Evolutionary conservation across 2,888 invertebrate species (phyloP).

Genomic region (Hirtodrosophila duncani): DNA sequence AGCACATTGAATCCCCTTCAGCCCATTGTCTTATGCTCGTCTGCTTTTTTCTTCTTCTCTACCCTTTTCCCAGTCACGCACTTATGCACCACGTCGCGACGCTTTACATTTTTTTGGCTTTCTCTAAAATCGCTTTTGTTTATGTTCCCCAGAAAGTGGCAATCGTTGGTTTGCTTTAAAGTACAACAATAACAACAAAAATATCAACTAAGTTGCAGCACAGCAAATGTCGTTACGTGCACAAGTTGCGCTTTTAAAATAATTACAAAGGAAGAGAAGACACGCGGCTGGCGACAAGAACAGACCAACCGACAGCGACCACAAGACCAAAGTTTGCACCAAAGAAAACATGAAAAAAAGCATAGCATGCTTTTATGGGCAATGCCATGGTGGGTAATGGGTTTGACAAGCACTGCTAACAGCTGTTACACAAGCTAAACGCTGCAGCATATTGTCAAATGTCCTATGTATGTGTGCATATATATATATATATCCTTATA

Average conservation of each 20-base stretch:
- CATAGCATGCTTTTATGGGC: conserved; percentile 58
- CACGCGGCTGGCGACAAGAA: background rate
- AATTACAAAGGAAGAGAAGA: conserved; percentile 53
- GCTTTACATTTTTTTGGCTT: conserved; percentile 3
- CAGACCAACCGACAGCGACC: background rate
- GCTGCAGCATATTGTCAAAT: conserved; percentile 46
- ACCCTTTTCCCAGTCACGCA: conserved; percentile 22
- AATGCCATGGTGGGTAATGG: conserved; percentile 32
- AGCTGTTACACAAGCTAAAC: conserved; percentile 37
- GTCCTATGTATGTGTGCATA: conserved; percentile 23
- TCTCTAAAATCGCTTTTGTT: conserved; percentile 50
- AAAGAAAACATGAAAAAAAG: conserved; percentile 21
- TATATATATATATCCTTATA: conserved; percentile 7
- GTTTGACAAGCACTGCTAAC: conserved; percentile 57
- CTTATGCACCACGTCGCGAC: conserved; percentile 12
- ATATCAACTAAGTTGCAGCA: too few relatives aligned
- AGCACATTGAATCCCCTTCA: too few relatives aligned
- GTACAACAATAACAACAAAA: too few relatives aligned
- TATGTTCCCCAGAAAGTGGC: conserved; percentile 61
- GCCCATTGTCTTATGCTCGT: conserved; percentile 13
- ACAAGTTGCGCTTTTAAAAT: conserved; percentile 72
- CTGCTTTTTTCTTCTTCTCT: background rate
- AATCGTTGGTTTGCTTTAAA: conserved; percentile 46
- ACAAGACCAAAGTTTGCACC: conserved; percentile 35
- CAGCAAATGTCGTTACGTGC: conserved; percentile 69